Evolutionary conservation across 1,140 invertebrate genomes (phyloP).

Genomic region (Aporrectodea caliginosa): DNA sequence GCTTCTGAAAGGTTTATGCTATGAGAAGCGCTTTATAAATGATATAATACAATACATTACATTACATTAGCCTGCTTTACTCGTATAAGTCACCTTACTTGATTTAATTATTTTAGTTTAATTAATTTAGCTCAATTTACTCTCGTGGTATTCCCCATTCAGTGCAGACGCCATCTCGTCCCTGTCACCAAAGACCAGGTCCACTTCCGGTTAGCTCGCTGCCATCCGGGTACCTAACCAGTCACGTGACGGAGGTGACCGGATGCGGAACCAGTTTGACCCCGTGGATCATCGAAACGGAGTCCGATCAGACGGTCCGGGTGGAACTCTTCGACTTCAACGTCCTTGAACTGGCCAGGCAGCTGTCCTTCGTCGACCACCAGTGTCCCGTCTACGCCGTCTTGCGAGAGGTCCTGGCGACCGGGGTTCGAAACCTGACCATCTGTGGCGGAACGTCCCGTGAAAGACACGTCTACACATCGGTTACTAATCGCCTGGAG

Average conservation of each 20-base stretch:
- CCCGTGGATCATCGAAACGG: constrained; percentile 13
- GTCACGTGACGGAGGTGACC: constrained; percentile 4
- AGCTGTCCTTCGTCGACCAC: background rate
- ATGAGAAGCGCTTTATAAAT: no score
- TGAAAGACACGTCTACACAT: constrained; percentile 24
- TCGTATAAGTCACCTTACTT: no score
- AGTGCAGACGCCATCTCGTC: background rate
- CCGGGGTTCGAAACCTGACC: background rate
- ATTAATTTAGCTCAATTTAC: no score
- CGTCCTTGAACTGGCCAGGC: background rate
- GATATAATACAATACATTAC: no score
- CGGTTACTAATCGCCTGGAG: constrained; percentile 24
- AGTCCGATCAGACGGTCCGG: constrained; percentile 1
- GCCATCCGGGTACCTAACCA: constrained; percentile 5
- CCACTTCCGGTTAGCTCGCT: background rate
- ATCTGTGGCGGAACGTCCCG: constrained; percentile 23
- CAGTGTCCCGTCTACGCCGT: constrained; percentile 12
- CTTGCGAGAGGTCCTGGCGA: background rate
- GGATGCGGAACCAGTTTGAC: constrained; percentile 6
- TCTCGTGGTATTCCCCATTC: no score
- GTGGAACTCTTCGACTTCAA: constrained; percentile 7
- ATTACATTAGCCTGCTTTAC: no score
- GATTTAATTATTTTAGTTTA: no score
- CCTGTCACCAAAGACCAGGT: background rate
- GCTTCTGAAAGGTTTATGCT: no score